phyloP scores from a whole-genome alignment of 2,797 vertebrate species.

The Poeciliopsis paucimaculata region DNA sequence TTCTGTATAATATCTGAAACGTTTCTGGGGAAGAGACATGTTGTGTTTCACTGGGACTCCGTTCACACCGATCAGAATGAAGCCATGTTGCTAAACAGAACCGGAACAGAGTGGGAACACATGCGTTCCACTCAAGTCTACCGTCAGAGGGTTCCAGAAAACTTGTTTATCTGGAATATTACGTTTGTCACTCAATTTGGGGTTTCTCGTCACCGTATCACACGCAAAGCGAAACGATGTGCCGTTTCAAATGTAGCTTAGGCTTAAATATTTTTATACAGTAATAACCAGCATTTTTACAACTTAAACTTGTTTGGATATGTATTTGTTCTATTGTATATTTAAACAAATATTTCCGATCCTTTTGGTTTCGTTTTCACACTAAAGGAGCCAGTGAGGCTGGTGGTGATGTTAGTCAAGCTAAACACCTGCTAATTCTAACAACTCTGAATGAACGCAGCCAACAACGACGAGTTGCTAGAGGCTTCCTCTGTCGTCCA shows the following conservation, averaged over 20 bases:
- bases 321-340: not conserved
- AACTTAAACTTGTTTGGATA: not conserved
- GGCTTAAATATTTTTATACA: not conserved
- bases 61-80: not conserved
- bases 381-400: not conserved
- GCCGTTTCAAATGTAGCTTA: not conserved
- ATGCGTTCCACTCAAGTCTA: not conserved
- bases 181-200: not conserved
- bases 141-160: not conserved
- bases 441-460: not conserved
- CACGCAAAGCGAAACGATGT: not conserved
- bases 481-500: not conserved
- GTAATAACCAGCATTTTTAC: not conserved
- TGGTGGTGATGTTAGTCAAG: not conserved
- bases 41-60: not conserved
- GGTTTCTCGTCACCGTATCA: not conserved
- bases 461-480: not conserved
- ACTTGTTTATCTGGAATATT: not conserved
- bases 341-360: not conserved
- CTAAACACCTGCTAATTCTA: not conserved
- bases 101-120: not conserved
- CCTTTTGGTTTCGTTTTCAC: not conserved
- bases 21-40: not conserved
- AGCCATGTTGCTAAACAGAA: not conserved
- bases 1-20: fast-evolving